phyloP scores from a whole-genome alignment of 2,888 invertebrate genomes.

The Conops quadrifasciatus region DNA sequence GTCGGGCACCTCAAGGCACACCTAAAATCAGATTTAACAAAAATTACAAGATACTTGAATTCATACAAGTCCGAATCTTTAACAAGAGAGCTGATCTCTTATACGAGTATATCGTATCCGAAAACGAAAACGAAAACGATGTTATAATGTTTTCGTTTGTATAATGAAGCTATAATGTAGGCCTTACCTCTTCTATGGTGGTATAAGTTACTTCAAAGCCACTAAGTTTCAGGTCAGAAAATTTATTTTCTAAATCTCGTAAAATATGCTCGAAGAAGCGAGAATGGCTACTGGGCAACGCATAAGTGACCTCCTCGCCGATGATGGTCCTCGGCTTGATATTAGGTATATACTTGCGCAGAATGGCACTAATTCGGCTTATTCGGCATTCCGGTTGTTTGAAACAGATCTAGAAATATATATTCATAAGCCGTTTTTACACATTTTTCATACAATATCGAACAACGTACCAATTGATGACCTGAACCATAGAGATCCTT shows the following conservation, averaged over 20 bases:
- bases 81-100: background rate
- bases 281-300: slow-evolving; percentile 71
- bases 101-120: background rate
- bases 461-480: slow-evolving; percentile 71
- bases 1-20: background rate
- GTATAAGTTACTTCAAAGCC: slow-evolving; percentile 85
- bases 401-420: slow-evolving; percentile 46
- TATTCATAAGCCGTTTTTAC: background rate
- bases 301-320: slow-evolving; percentile 76
- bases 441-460: background rate
- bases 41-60: background rate
- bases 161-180: no score
- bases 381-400: slow-evolving; percentile 67
- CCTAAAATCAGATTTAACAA: background rate
- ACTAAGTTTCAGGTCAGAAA: slow-evolving; percentile 70
- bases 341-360: slow-evolving; percentile 71
- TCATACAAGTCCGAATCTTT: background rate
- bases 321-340: slow-evolving; percentile 73
- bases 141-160: no score
- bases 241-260: slow-evolving; percentile 70
- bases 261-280: slow-evolving; percentile 73
- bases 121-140: no score
- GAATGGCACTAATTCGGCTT: slow-evolving; percentile 67
- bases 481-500: slow-evolving; percentile 84
- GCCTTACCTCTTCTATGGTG: slow-evolving; percentile 80